These are phyloP conservation scores for Corythornis madagascariensis DNA, from an alignment of 2,113 vertebrate genomes.

Conservation along the genomic window DNA sequence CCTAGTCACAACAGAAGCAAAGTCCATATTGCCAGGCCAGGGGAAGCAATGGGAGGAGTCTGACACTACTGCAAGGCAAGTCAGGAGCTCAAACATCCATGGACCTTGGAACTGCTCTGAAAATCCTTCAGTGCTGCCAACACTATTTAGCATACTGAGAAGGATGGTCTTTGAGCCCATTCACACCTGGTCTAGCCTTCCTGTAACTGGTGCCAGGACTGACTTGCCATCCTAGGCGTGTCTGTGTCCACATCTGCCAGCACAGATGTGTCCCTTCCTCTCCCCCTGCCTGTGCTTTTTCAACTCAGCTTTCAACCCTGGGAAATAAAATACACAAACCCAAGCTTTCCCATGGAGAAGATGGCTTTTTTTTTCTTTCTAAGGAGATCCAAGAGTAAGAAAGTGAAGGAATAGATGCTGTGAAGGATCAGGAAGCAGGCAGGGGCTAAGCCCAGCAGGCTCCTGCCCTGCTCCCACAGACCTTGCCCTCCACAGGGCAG, in stretches of 20 bases:
- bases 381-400: not conserved
- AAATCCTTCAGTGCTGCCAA: not conserved
- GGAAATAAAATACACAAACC: not conserved
- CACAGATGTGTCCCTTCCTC: not conserved
- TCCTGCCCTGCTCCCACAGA: not conserved
- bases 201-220: not conserved
- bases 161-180: not conserved
- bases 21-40: not conserved
- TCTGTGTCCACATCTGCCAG: not conserved
- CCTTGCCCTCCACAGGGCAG: not conserved
- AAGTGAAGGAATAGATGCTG: not conserved
- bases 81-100: not conserved
- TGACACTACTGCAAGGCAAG: not conserved
- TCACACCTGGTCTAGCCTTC: not conserved
- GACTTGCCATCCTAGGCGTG: not conserved
- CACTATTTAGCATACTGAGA: not conserved
- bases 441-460: not conserved
- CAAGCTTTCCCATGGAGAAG: not conserved
- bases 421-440: not conserved
- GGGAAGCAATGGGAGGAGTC: not conserved
- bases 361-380: not conserved
- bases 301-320: not conserved
- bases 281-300: not conserved
- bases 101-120: conserved; percentile 6
- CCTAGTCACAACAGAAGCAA: not conserved